These are phyloP conservation scores for Promerops cafer DNA, from an alignment of 2,113 vertebrate species.

Conservation along the genomic window DNA sequence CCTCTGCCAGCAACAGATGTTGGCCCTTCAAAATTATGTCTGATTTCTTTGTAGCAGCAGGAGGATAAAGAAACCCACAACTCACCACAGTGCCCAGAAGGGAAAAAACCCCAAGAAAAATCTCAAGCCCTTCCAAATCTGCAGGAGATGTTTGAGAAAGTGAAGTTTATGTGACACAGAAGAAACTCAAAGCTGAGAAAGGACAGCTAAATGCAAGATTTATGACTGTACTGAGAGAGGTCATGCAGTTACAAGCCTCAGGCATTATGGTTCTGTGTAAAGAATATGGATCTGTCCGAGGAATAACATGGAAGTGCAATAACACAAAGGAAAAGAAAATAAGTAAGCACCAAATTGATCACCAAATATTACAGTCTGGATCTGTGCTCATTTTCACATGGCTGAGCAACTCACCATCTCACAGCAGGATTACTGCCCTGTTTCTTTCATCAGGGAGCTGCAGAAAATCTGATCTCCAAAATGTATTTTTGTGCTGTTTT, in stretches of 20 bases:
- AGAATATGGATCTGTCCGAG: constrained; percentile 3
- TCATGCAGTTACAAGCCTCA: background rate
- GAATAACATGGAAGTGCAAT: background rate
- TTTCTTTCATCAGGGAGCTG: background rate
- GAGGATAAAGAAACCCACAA: background rate
- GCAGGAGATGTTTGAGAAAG: background rate
- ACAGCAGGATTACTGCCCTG: constrained; percentile 3
- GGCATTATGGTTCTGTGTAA: background rate
- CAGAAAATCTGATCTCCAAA: background rate
- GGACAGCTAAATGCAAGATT: constrained; percentile 7
- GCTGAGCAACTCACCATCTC: background rate
- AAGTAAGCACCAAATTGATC: constrained; percentile 4
- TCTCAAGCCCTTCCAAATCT: background rate
- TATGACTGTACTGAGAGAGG: background rate
- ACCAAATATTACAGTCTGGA: background rate
- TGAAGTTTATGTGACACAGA: background rate
- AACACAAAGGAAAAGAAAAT: background rate
- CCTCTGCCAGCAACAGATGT: background rate
- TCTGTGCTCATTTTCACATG: background rate
- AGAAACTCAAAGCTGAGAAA: background rate
- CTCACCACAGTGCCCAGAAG: background rate
- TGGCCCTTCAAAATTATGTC: background rate
- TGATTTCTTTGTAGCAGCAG: background rate
- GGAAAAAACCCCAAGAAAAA: background rate
- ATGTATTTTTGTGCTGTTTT: background rate